Conservation (phyloP, 2,888 invertebrate genomes). For the Luperina nickerlii region DNA sequence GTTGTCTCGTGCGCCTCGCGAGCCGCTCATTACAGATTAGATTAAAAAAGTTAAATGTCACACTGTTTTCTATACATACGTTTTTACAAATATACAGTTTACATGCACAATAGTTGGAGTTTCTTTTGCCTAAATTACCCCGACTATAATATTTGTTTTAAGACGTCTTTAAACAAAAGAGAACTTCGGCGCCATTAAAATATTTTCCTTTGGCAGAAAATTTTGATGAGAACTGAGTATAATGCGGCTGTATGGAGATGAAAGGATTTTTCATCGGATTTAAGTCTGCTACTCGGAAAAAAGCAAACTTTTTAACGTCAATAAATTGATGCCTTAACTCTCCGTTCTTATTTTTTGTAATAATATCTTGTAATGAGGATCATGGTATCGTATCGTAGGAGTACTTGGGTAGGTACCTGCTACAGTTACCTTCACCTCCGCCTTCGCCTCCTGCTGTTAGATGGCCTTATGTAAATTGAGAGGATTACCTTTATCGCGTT, state of each 20-base stretch:
- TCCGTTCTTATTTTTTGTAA: neutral
- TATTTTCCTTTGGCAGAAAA: conserved; percentile 6
- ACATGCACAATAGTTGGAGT: too few relatives aligned
- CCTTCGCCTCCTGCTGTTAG: conserved; percentile 45
- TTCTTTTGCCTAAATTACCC: too few relatives aligned
- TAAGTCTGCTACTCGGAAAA: neutral
- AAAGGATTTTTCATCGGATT: conserved; percentile 9
- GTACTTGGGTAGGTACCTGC: conserved; percentile 27
- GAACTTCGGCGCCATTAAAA: conserved; percentile 10
- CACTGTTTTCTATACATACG: too few relatives aligned
- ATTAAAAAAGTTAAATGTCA: too few relatives aligned
- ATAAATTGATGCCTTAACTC: neutral
- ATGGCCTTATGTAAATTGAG: conserved; percentile 79
- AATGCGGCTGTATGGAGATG: neutral
- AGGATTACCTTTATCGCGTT: conserved; percentile 78
- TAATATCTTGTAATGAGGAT: conserved; percentile 32
- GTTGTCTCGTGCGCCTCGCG: too few relatives aligned
- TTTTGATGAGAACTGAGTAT: neutral
- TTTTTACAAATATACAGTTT: too few relatives aligned
- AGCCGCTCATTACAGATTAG: too few relatives aligned
- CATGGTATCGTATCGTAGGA: conserved; percentile 24
- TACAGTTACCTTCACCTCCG: conserved; percentile 16
- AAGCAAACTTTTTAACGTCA: neutral
- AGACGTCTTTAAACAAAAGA: conserved; percentile 12
- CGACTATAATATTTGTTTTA: conserved; percentile 40